phyloP scores from a whole-genome alignment of 2,888 invertebrate species.

The Diplolepis rosae region DNA sequence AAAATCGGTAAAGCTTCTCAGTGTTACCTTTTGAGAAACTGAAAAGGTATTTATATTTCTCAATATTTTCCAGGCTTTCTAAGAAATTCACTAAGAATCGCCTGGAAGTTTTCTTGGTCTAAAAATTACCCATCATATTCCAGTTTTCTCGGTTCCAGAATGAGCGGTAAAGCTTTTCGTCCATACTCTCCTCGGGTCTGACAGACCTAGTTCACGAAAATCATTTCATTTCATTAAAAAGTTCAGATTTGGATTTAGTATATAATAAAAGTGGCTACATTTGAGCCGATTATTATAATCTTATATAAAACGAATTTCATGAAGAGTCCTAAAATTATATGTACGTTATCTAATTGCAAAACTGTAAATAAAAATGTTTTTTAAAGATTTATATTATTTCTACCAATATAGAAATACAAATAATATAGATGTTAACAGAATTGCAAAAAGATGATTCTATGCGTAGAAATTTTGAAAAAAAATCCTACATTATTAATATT shows the following conservation, averaged over 20 bases:
- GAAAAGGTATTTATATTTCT: constrained; percentile 25
- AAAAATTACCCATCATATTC: constrained; percentile 28
- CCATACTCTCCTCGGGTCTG: constrained; percentile 30
- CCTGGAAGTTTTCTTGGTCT: constrained; percentile 16
- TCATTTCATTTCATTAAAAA: constrained; percentile 23
- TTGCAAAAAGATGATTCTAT: not conserved
- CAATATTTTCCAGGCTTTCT: constrained; percentile 26
- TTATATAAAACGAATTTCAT: not conserved
- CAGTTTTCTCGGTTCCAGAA: constrained; percentile 28
- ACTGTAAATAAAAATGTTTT: too few species aligned
- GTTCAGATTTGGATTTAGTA: not conserved
- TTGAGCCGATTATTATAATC: not conserved
- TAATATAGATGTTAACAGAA: not conserved
- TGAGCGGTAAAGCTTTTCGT: constrained; percentile 28
- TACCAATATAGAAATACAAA: too few species aligned
- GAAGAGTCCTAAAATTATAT: not conserved
- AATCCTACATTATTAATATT: not conserved
- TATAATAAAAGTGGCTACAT: not conserved
- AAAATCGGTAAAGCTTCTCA: constrained; percentile 21
- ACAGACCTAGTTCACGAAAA: constrained; percentile 31
- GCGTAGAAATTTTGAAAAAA: not conserved
- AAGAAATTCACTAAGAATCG: constrained; percentile 23
- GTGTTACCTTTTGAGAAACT: constrained; percentile 28
- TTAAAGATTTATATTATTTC: too few species aligned
- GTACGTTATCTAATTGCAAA: not conserved